Percentiles rank a stretch among this genome's conserved stretches.
phyloP scores from a whole-genome alignment of 1,140 invertebrate genomes.

The Drosophila miranda region DNA sequence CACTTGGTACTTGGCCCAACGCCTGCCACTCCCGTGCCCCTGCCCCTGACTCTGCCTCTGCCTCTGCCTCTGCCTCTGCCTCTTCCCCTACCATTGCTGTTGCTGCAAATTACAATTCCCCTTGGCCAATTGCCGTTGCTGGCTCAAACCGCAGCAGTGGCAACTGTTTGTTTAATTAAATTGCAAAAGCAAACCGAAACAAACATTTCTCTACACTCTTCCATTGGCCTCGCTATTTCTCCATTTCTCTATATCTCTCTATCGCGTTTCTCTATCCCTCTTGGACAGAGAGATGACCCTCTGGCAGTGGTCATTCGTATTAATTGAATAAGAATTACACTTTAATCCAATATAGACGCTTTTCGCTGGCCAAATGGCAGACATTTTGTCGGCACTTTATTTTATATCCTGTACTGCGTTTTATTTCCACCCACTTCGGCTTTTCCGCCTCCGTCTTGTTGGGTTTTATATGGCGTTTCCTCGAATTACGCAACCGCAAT shows the following conservation, averaged over 20 bases:
- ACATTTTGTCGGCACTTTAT: conserved; percentile 66
- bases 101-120: conserved; percentile 72
- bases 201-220: conserved; percentile 4
- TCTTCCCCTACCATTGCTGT: conserved; percentile 43
- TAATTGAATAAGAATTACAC: conserved; percentile 72
- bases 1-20: conserved; percentile 42
- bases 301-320: conserved; percentile 55
- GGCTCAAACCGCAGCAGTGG: conserved; percentile 60
- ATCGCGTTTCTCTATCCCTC: background rate
- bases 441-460: conserved; percentile 47
- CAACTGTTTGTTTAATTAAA: conserved; percentile 79
- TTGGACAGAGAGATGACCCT: conserved; percentile 28
- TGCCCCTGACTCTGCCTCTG: conserved; percentile 27
- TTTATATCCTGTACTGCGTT: conserved; percentile 53
- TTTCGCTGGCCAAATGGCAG: conserved; percentile 39
- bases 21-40: background rate
- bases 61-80: conserved; percentile 30
- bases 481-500: conserved; percentile 51
- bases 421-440: conserved; percentile 51
- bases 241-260: background rate
- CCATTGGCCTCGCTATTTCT: background rate
- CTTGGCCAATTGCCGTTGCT: conserved; percentile 47
- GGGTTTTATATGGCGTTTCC: conserved; percentile 59
- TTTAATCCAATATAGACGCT: conserved; percentile 52
- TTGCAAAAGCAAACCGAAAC: conserved; percentile 52